phyloP scores from a whole-genome alignment of 2,797 vertebrate genomes.

The Labeo calbasu region DNA sequence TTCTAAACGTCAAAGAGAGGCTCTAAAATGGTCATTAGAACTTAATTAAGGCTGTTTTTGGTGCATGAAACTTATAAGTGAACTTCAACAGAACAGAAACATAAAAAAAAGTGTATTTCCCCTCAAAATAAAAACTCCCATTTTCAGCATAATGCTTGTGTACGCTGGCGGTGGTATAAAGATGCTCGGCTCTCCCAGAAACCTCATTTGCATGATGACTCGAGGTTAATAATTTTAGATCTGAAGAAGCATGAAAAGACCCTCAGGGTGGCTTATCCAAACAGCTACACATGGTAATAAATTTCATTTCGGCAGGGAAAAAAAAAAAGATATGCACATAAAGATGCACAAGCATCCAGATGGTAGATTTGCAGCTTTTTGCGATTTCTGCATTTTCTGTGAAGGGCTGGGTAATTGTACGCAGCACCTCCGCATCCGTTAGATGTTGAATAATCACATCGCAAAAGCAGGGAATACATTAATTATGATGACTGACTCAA shows the following conservation, averaged over 20 bases:
- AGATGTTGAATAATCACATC: conserved; percentile 52
- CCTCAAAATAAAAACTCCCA: neutral
- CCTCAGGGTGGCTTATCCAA: conserved; percentile 33
- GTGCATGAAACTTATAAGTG: neutral
- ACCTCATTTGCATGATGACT: conserved; percentile 34
- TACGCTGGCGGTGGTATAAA: neutral
- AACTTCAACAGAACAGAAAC: neutral
- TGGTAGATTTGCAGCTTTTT: conserved; percentile 16
- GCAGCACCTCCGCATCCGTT: conserved; percentile 46
- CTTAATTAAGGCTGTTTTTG: neutral
- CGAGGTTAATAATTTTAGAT: conserved; percentile 39
- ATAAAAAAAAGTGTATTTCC: neutral
- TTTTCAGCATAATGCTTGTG: conserved; percentile 12
- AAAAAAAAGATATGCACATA: neutral
- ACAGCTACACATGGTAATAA: conserved; percentile 22
- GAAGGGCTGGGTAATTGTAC: conserved; percentile 44
- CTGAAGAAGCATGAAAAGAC: conserved; percentile 17
- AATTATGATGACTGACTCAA: conserved; percentile 58
- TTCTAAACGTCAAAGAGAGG: neutral
- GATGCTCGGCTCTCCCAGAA: conserved; percentile 10
- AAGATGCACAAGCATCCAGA: neutral
- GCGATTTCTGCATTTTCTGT: conserved; percentile 11
- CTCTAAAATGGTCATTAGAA: neutral
- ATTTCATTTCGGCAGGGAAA: neutral
- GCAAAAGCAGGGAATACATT: conserved; percentile 48